Evolutionary conservation across 2,113 vertebrate species (phyloP).

Genomic region (western clawed frog (Xenopus tropicalis)): UCB_Xtro_10.0 CM004446.2:91232501-91233000

Average conservation of each 20-base stretch:
- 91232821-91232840: conserved; percentile 38
- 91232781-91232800: conserved; percentile 39
- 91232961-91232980: too few relatives aligned
- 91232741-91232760: conserved; percentile 41
- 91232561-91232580: conserved; percentile 41
- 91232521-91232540: background rate
- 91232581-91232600: conserved; percentile 35
- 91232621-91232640: conserved; percentile 39
- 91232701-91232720: conserved; percentile 11
- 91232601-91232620: conserved; percentile 23
- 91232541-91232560: background rate
- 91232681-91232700: conserved; percentile 41
- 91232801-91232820: conserved; percentile 34
- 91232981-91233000: too few relatives aligned
- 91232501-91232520: background rate
- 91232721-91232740: conserved; percentile 38
- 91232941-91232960: too few relatives aligned
- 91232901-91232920: too few relatives aligned
- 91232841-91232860: background rate
- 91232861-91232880: background rate
- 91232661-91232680: conserved; percentile 40
- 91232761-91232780: conserved; percentile 43
- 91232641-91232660: conserved; percentile 34
- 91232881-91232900: background rate
- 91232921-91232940: too few relatives aligned